Evolutionary conservation across 2,888 invertebrate genomes (phyloP).

Genomic region (Apantesis nais): DNA sequence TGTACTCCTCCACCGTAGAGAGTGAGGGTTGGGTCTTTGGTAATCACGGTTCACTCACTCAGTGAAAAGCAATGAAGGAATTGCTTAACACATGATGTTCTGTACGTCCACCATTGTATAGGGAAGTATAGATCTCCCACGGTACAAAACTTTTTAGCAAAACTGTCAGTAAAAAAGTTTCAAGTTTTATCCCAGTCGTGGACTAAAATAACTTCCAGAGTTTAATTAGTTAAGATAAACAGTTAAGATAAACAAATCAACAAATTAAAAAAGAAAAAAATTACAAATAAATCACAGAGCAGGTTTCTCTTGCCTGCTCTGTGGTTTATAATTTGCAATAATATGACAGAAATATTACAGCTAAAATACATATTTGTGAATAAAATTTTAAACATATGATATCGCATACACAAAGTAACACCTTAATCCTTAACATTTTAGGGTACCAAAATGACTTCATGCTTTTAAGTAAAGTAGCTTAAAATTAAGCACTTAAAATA

Average conservation of each 20-base stretch:
- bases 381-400: not conserved
- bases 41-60: too few relatives aligned
- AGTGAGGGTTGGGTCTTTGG: too few relatives aligned
- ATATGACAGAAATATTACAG: not conserved
- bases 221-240: not conserved
- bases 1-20: not conserved
- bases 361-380: not conserved
- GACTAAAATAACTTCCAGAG: too few relatives aligned
- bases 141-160: too few relatives aligned
- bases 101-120: too few relatives aligned
- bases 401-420: not conserved
- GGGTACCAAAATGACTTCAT: not conserved
- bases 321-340: not conserved
- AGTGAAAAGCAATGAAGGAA: not conserved
- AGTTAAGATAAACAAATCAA: too few relatives aligned
- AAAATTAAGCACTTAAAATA: slow-evolving; percentile 26
- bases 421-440: not conserved
- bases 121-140: too few relatives aligned
- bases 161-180: not conserved
- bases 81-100: too few relatives aligned
- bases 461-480: slow-evolving; percentile 34
- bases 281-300: not conserved
- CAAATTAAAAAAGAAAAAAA: not conserved
- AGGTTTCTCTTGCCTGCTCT: not conserved
- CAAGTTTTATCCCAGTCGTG: not conserved